Conservation (phyloP, 2,888 invertebrate genomes). For the Tineola bisselliella region DNA sequence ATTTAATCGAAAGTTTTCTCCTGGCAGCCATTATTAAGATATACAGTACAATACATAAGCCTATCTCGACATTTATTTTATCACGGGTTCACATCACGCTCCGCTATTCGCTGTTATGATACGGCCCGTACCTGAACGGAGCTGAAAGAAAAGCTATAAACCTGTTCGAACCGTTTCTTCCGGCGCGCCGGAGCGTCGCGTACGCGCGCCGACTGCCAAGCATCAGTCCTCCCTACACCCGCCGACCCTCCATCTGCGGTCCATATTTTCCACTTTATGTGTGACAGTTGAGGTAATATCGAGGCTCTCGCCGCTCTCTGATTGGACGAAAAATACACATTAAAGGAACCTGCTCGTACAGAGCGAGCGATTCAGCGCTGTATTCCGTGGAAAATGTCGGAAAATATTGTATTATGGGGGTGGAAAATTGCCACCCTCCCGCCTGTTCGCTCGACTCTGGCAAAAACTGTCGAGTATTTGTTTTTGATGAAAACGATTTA, state of each 20-base stretch:
- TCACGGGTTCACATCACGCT: conserved; percentile 69
- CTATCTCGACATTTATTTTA: conserved; percentile 69
- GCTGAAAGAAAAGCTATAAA: conserved; percentile 71
- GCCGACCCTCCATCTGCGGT: conserved; percentile 53
- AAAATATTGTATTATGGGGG: conserved; percentile 69
- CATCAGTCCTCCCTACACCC: conserved; percentile 26
- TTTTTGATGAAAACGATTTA: conserved; percentile 70
- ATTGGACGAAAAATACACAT: conserved; percentile 71
- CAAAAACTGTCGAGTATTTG: conserved; percentile 70
- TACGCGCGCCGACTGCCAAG: conserved; percentile 22
- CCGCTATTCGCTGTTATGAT: conserved; percentile 68
- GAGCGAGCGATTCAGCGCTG: conserved; percentile 68
- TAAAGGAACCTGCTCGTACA: conserved; percentile 66
- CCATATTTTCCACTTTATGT: conserved; percentile 71
- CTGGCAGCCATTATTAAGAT: conserved; percentile 65
- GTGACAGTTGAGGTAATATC: conserved; percentile 71
- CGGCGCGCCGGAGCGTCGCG: conserved; percentile 64
- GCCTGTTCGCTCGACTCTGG: conserved; percentile 64
- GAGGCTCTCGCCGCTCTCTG: conserved; percentile 68
- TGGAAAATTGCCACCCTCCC: conserved; percentile 67
- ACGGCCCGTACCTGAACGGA: conserved; percentile 64
- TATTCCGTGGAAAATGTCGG: conserved; percentile 69
- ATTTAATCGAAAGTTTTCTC: conserved; percentile 65
- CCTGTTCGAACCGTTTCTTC: conserved; percentile 63
- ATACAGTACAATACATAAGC: conserved; percentile 70